Evolutionary conservation across 2,888 invertebrate species (phyloP).

Genomic region (Acrobasis suavella): DNA sequence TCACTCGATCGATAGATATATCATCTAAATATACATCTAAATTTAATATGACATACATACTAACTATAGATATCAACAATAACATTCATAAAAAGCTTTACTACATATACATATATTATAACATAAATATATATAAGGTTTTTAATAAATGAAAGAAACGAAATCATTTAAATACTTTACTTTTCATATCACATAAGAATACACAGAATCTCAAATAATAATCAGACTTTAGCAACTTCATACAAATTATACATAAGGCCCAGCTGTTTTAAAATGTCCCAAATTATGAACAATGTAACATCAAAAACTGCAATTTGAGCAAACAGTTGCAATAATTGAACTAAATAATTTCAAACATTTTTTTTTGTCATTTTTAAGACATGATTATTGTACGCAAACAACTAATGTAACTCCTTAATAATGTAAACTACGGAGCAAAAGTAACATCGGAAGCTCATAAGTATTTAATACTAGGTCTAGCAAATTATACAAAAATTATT

Average conservation of each 20-base stretch:
- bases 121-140: conserved; percentile 44
- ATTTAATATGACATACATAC: conserved; percentile 25
- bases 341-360: conserved; percentile 48
- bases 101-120: conserved; percentile 51
- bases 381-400: conserved; percentile 58
- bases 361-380: conserved; percentile 67
- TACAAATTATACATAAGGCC: conserved; percentile 45
- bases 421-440: conserved; percentile 62
- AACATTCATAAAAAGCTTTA: conserved; percentile 59
- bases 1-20: conserved; percentile 19
- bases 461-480: conserved; percentile 13
- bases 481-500: too few relatives aligned
- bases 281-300: conserved; percentile 28
- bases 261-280: conserved; percentile 39
- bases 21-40: conserved; percentile 19
- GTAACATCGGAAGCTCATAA: conserved; percentile 69
- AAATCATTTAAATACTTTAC: conserved; percentile 64
- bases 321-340: conserved; percentile 69
- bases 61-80: conserved; percentile 47
- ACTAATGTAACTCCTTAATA: conserved; percentile 43
- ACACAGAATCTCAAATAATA: conserved; percentile 68
- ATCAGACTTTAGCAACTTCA: conserved; percentile 58
- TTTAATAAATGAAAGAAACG: conserved; percentile 63
- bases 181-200: conserved; percentile 71
- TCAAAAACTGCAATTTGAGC: conserved; percentile 54